Percentiles rank a stretch among this genome's conserved stretches.
Evolutionary conservation across 2,888 invertebrate genomes (phyloP).

Genomic region (Amphipoea lucens): DNA sequence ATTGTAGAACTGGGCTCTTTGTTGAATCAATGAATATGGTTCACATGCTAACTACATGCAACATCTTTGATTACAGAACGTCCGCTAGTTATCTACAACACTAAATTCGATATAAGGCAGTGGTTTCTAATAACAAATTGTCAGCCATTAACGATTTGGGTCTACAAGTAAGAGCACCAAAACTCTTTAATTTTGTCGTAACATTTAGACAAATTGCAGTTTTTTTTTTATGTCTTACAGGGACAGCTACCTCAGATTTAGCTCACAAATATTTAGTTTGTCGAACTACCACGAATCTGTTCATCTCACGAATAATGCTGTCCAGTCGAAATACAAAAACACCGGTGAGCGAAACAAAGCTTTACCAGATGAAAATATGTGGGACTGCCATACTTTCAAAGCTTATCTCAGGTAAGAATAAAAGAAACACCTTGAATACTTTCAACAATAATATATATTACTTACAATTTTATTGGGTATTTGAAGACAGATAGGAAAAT

Average conservation of each 20-base stretch:
- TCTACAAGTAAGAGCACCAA: slow-evolving; percentile 93
- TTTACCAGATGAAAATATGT: slow-evolving; percentile 98
- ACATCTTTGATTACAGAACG: slow-evolving; percentile 91
- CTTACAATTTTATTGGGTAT: slow-evolving; percentile 65
- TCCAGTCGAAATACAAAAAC: slow-evolving; percentile 96
- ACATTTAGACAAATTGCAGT: slow-evolving; percentile 19
- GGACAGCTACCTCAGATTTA: slow-evolving; percentile 97
- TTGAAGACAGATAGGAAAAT: slow-evolving; percentile 93
- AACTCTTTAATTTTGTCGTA: background rate
- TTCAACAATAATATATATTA: slow-evolving; percentile 26
- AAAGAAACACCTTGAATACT: slow-evolving; percentile 40
- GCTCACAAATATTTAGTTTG: slow-evolving; percentile 96
- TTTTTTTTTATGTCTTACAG: slow-evolving; percentile 81
- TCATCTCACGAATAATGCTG: slow-evolving; percentile 97
- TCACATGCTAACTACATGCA: slow-evolving; percentile 9
- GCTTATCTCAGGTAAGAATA: slow-evolving; percentile 91
- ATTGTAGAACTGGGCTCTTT: slow-evolving; percentile 57
- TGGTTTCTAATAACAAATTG: slow-evolving; percentile 98
- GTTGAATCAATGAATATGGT: slow-evolving; percentile 17
- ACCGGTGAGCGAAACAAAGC: slow-evolving; percentile 92
- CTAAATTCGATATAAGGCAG: slow-evolving; percentile 98
- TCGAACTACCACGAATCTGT: slow-evolving; percentile 97
- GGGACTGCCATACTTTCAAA: slow-evolving; percentile 96
- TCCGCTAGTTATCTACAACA: slow-evolving; percentile 96
- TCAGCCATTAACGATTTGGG: slow-evolving; percentile 97